Conservation (phyloP, 1,140 invertebrate genomes). For the Drosophila obscura region DNA sequence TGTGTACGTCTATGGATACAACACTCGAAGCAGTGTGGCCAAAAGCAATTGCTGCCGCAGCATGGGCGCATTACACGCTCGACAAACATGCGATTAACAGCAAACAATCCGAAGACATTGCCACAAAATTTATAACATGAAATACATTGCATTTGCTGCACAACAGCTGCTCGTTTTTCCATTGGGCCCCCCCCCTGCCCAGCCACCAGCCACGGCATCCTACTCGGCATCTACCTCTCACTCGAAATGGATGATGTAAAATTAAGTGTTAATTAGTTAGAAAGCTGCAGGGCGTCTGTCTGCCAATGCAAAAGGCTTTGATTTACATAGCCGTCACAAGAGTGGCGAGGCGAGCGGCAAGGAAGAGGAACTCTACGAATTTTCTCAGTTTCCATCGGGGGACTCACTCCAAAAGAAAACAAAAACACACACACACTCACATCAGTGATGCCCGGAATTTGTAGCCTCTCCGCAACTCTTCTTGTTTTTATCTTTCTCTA, state of each 20-base stretch:
- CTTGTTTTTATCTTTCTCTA: not conserved
- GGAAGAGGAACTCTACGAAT: conserved; percentile 20
- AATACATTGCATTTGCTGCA: conserved; percentile 64
- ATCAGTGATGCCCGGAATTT: not conserved
- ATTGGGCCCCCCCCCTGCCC: conserved; percentile 1
- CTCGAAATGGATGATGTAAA: conserved; percentile 64
- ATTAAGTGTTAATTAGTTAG: conserved; percentile 82
- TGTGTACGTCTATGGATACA: not conserved
- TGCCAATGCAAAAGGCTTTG: conserved; percentile 50
- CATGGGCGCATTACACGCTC: conserved; percentile 79
- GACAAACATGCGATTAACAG: conserved; percentile 81
- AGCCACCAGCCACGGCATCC: not conserved
- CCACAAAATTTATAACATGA: conserved; percentile 79
- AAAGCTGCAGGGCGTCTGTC: conserved; percentile 71
- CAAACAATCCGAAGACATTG: conserved; percentile 76
- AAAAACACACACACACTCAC: conserved; percentile 2
- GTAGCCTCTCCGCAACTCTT: not conserved
- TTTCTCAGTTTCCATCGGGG: conserved; percentile 22
- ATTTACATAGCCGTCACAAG: conserved; percentile 58
- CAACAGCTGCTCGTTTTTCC: conserved; percentile 61
- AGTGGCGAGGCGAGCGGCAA: not conserved
- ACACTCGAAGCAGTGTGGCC: conserved; percentile 15
- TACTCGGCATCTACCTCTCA: conserved; percentile 1
- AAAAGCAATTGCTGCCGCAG: conserved; percentile 77
- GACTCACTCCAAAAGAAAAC: conserved; percentile 7